These are phyloP conservation scores for Anguilla anguilla DNA, from an alignment of 2,797 vertebrate species.

Conservation along the genomic window DNA sequence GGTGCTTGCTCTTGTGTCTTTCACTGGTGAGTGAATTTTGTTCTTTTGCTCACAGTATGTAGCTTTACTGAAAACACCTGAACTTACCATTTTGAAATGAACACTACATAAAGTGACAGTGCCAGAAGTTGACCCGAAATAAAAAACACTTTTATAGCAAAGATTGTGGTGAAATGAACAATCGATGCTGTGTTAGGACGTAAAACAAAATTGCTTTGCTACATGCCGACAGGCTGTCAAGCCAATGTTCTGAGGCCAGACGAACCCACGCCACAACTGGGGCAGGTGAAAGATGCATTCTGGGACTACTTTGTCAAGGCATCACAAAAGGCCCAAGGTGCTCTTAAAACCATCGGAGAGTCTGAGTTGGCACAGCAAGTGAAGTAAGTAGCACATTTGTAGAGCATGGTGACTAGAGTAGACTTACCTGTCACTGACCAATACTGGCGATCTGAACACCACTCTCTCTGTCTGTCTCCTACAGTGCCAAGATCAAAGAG, in stretches of 20 bases:
- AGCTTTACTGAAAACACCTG: too few relatives aligned
- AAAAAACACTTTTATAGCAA: too few relatives aligned
- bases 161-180: too few relatives aligned
- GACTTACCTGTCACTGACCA: background rate
- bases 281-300: conserved; percentile 74
- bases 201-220: background rate
- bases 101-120: too few relatives aligned
- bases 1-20: too few relatives aligned
- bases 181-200: background rate
- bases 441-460: background rate
- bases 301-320: conserved; percentile 74
- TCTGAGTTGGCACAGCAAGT: conserved; percentile 74
- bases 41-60: too few relatives aligned
- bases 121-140: too few relatives aligned
- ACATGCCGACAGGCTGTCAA: conserved; percentile 65
- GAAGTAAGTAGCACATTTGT: conserved; percentile 68
- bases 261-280: conserved; percentile 70
- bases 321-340: conserved; percentile 74
- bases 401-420: background rate
- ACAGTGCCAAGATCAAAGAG: conserved; percentile 44
- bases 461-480: background rate
- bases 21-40: too few relatives aligned
- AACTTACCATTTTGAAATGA: too few relatives aligned
- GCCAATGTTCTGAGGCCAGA: conserved; percentile 74
- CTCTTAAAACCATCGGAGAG: conserved; percentile 70